Percentiles rank a stretch among this genome's conserved stretches.
phyloP scores from a whole-genome alignment of 2,888 invertebrate genomes.

The Drosophila niveifrons region DNA sequence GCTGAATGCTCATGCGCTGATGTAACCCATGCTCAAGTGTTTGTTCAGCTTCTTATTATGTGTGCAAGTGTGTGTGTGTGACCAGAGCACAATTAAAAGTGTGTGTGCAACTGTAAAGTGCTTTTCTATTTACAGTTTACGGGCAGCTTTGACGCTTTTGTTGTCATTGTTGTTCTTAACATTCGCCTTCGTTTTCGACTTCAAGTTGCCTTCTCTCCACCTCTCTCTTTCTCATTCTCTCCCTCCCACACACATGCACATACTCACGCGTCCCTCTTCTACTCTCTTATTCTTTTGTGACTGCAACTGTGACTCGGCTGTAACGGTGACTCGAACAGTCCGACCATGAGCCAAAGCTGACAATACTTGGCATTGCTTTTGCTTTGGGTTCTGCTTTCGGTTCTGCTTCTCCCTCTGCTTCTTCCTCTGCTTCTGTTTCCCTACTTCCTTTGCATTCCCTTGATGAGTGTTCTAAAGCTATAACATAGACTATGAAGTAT shows the following conservation, averaged over 20 bases:
- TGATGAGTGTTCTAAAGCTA: background rate
- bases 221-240: background rate
- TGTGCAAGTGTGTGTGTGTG: conserved; percentile 33
- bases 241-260: background rate
- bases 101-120: conserved; percentile 52
- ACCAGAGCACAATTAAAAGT: conserved; percentile 52
- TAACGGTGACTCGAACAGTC: conserved; percentile 22
- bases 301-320: conserved; percentile 16
- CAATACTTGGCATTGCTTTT: background rate
- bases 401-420: background rate
- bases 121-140: conserved; percentile 62
- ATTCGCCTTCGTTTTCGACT: conserved; percentile 12
- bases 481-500: no score
- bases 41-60: background rate
- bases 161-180: conserved; percentile 29
- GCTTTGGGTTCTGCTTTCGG: background rate
- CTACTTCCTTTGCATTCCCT: background rate
- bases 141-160: conserved; percentile 27
- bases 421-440: background rate
- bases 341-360: conserved; percentile 9
- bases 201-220: background rate
- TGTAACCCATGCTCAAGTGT: conserved; percentile 60
- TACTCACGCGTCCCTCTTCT: background rate
- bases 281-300: conserved; percentile 22
- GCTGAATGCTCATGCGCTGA: conserved; percentile 79